Percentiles rank a stretch among this genome's conserved stretches.
These are phyloP conservation scores for Pollicipes pollicipes DNA, from an alignment of 1,140 invertebrate genomes.

Conservation along the genomic window DNA sequence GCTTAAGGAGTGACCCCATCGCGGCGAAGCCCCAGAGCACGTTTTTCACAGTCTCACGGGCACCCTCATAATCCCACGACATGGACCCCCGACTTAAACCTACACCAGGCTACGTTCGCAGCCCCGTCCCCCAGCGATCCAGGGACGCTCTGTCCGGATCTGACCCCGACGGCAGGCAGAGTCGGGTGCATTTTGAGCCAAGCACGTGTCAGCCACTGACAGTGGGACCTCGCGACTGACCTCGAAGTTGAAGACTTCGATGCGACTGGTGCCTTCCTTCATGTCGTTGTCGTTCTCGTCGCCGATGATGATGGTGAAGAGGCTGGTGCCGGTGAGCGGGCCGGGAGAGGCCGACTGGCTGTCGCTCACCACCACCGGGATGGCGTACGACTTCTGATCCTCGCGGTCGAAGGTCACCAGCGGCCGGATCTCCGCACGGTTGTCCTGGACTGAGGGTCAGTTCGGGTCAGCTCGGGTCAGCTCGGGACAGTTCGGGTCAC, in stretches of 20 bases:
- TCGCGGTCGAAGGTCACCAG: conserved; percentile 60
- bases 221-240: no score
- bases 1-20: no score
- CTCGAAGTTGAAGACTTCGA: conserved; percentile 25
- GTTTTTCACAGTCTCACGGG: no score
- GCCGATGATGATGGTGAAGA: conserved; percentile 86
- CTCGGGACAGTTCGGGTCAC: neutral
- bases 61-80: no score
- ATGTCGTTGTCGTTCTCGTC: conserved; percentile 78
- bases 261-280: conserved; percentile 29
- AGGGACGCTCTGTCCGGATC: no score
- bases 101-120: no score
- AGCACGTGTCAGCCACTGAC: no score
- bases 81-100: no score
- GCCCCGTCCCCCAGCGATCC: no score
- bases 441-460: neutral
- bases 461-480: neutral
- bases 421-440: conserved; percentile 14
- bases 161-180: no score
- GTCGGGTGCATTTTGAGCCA: no score
- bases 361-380: conserved; percentile 82
- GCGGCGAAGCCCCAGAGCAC: no score
- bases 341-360: conserved; percentile 34
- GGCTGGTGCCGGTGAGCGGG: conserved; percentile 39
- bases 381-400: conserved; percentile 79